A percentile compares a stretch with the other conserved stretches of the same genome.
Conservation (phyloP, 2,888 invertebrate species). For the Polyommatus icarus region DNA sequence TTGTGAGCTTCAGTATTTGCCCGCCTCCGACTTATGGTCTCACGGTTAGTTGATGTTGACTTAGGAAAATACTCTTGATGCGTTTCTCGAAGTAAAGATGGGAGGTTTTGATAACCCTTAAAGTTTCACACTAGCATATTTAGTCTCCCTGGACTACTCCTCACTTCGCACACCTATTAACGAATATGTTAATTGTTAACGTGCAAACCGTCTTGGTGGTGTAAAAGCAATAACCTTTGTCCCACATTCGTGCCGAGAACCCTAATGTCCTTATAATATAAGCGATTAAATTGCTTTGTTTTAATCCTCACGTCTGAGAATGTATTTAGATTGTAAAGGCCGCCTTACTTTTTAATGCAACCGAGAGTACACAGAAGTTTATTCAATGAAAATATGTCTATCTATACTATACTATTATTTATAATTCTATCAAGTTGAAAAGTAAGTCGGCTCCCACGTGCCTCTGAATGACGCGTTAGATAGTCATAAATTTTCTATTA, state of each 20-base stretch:
- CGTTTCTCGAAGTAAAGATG: not conserved
- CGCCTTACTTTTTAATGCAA: constrained; percentile 27
- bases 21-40: not conserved
- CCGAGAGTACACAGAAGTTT: not conserved
- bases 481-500: constrained; percentile 46
- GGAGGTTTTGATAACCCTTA: constrained; percentile 7
- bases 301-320: constrained; percentile 21
- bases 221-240: constrained; percentile 25
- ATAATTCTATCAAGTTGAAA: constrained; percentile 7
- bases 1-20: not conserved
- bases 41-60: not conserved
- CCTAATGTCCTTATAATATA: constrained; percentile 25
- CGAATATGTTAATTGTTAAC: not conserved
- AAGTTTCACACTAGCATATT: not conserved
- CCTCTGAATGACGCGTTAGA: constrained; percentile 39
- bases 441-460: constrained; percentile 28
- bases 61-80: not conserved
- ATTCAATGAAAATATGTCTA: constrained; percentile 1
- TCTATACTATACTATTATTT: not conserved
- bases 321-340: constrained; percentile 16
- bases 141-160: constrained; percentile 18
- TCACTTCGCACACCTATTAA: constrained; percentile 27
- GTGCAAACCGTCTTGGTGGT: constrained; percentile 1
- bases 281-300: constrained; percentile 25
- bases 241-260: constrained; percentile 1